A percentile compares a stretch with the other conserved stretches of the same genome.
Conservation (phyloP, 2,113 vertebrate genomes). For the Piaya cayana region DNA sequence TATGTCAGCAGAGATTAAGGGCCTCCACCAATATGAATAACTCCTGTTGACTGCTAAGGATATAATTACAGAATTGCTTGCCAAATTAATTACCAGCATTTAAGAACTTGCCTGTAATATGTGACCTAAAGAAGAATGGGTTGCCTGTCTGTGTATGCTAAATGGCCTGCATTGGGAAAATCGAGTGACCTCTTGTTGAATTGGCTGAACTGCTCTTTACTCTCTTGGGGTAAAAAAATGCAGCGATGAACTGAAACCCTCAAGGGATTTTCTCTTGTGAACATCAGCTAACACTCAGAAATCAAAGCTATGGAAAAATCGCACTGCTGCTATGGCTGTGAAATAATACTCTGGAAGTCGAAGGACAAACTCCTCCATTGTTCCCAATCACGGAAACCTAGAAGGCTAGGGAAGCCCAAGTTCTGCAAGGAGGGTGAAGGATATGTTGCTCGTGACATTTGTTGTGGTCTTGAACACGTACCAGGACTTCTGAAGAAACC, state of each 20-base stretch:
- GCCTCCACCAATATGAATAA: background rate
- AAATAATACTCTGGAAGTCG: constrained; percentile 5
- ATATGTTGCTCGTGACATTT: background rate
- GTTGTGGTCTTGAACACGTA: background rate
- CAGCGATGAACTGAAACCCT: background rate
- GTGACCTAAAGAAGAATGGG: background rate
- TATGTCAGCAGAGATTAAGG: background rate
- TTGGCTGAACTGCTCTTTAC: background rate
- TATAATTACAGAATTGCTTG: background rate
- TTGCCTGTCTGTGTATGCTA: background rate
- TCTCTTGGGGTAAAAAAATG: background rate
- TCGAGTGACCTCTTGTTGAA: background rate
- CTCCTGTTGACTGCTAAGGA: background rate
- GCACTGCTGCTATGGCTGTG: background rate
- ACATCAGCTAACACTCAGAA: background rate
- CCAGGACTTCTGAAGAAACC: background rate
- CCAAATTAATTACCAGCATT: background rate
- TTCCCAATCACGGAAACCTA: background rate
- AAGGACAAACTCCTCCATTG: background rate
- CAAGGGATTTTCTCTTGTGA: background rate
- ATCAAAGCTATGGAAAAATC: background rate
- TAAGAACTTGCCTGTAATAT: background rate
- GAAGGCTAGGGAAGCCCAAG: background rate
- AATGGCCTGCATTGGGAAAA: background rate
- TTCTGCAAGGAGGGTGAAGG: background rate